A percentile compares a stretch with the other conserved stretches of the same genome.
These are phyloP conservation scores for Agrochola circellaris DNA, from an alignment of 2,888 invertebrate species.

Conservation along the genomic window DNA sequence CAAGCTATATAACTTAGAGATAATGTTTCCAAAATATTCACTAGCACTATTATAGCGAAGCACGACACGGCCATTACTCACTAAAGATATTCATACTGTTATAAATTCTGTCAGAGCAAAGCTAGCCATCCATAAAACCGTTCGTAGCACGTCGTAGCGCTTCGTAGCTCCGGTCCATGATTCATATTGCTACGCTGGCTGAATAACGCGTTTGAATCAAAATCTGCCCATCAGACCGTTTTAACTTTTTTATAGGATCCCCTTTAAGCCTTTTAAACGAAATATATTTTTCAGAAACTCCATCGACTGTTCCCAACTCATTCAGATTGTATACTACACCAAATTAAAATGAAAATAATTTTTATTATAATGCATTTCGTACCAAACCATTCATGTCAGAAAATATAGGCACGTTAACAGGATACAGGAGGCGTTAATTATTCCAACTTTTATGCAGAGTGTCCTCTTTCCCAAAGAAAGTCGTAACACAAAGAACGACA, in stretches of 20 bases:
- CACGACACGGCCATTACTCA: conserved; percentile 51
- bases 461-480: conserved; percentile 21
- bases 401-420: background rate
- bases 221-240: conserved; percentile 74
- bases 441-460: conserved; percentile 16
- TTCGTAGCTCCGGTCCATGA: conserved; percentile 68
- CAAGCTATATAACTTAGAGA: conserved; percentile 3
- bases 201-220: conserved; percentile 76
- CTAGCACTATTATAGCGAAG: conserved; percentile 2
- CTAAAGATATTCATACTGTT: conserved; percentile 15
- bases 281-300: conserved; percentile 27
- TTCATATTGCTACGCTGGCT: conserved; percentile 77
- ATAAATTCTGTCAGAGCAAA: conserved; percentile 41
- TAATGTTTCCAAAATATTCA: conserved; percentile 8
- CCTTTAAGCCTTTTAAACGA: conserved; percentile 51
- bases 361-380: background rate
- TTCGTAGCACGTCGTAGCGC: conserved; percentile 57
- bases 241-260: conserved; percentile 61
- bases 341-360: background rate
- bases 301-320: background rate
- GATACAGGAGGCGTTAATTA: background rate
- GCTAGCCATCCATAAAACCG: conserved; percentile 43
- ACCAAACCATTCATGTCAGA: background rate
- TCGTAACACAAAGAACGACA: conserved; percentile 21
- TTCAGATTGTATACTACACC: background rate